These are phyloP conservation scores for Apogon hyalosoma DNA, from an alignment of 2,797 vertebrate species.

Conservation along the genomic window DNA sequence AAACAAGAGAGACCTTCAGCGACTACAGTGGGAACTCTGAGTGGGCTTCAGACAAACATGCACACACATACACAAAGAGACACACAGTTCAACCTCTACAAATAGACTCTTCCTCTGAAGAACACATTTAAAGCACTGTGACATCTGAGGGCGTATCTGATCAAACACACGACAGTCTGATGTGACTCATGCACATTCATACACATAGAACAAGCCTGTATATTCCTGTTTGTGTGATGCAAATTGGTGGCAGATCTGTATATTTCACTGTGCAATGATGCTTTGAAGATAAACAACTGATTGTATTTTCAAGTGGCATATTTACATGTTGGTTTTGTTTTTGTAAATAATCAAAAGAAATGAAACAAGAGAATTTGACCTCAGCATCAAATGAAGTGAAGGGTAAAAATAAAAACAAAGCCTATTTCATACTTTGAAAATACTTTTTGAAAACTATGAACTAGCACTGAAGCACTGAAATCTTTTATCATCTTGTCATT, in stretches of 20 bases:
- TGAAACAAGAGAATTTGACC: constrained; percentile 6
- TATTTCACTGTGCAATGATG: constrained; percentile 40
- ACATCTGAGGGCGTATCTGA: constrained; percentile 66
- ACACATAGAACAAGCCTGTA: constrained; percentile 35
- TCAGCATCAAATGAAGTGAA: neutral
- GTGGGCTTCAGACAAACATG: constrained; percentile 67
- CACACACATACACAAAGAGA: constrained; percentile 17
- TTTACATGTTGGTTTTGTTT: constrained; percentile 9
- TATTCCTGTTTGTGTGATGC: constrained; percentile 36
- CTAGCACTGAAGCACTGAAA: neutral
- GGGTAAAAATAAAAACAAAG: neutral
- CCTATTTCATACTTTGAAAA: no score
- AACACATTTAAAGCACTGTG: constrained; percentile 56
- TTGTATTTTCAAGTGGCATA: constrained; percentile 37
- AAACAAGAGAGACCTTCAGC: constrained; percentile 76
- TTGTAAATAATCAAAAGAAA: constrained; percentile 11
- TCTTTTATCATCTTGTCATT: neutral
- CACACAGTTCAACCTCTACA: constrained; percentile 51
- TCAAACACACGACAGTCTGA: constrained; percentile 64
- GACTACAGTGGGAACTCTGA: constrained; percentile 65
- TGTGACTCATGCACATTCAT: constrained; percentile 59
- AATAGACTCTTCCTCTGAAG: constrained; percentile 59
- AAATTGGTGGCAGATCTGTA: constrained; percentile 38
- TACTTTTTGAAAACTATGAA: no score
- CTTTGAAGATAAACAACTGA: constrained; percentile 49